These are phyloP conservation scores for Alethe diademata DNA, from an alignment of 2,113 vertebrate genomes.

Conservation along the genomic window DNA sequence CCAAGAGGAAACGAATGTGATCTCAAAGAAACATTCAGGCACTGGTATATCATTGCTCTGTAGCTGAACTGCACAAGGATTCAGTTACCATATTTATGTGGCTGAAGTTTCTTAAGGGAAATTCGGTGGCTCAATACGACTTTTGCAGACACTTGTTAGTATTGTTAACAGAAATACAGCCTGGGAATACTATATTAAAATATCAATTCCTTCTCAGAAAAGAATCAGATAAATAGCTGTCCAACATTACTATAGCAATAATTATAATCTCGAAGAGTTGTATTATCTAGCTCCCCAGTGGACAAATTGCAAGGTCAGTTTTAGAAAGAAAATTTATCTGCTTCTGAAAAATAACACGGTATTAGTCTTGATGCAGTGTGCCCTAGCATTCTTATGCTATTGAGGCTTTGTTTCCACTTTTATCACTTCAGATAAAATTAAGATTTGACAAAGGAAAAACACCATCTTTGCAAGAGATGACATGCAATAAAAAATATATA, in stretches of 20 bases:
- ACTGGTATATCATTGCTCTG: not conserved
- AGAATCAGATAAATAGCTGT: not conserved
- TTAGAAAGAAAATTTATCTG: not conserved
- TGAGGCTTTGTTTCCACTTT: not conserved
- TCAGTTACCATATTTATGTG: not conserved
- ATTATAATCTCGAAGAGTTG: not conserved
- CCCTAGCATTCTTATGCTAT: not conserved
- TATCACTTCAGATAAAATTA: not conserved
- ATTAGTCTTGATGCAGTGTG: not conserved
- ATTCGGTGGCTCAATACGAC: not conserved
- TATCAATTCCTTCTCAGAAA: not conserved
- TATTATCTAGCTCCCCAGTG: not conserved
- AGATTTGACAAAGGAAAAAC: not conserved
- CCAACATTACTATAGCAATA: not conserved
- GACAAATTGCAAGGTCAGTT: not conserved
- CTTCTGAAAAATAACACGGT: not conserved
- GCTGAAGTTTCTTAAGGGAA: not conserved
- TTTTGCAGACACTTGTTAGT: not conserved
- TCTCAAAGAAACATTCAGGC: not conserved
- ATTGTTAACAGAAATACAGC: not conserved
- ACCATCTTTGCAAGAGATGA: fast-evolving
- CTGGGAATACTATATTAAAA: not conserved
- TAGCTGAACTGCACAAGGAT: not conserved
- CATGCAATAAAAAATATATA: not conserved
- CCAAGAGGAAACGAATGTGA: not conserved